Evolutionary conservation across 2,113 vertebrate species (phyloP).

Genomic region (Columba janthina): DNA sequence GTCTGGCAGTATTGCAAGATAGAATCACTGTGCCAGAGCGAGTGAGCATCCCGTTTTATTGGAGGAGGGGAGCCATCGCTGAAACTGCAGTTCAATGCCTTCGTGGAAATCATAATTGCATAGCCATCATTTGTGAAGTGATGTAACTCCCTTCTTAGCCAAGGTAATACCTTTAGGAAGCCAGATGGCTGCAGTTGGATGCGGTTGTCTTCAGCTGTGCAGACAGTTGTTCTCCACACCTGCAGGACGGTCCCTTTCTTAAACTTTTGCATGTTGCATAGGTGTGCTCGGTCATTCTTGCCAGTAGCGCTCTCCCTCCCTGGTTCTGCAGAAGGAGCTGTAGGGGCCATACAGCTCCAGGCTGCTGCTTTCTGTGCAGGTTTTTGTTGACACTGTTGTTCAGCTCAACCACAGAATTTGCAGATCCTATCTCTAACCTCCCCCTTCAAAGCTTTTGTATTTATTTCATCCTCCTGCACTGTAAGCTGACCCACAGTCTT

Average conservation of each 20-base stretch:
- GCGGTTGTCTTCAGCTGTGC: background rate
- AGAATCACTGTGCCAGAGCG: background rate
- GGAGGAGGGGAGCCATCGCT: background rate
- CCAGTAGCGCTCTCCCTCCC: background rate
- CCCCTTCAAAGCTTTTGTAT: background rate
- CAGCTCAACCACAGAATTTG: background rate
- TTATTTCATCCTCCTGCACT: background rate
- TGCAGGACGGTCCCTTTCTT: background rate
- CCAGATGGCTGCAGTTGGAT: background rate
- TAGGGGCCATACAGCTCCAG: fast-evolving
- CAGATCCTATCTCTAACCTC: background rate
- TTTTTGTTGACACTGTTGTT: background rate
- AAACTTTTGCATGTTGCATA: background rate
- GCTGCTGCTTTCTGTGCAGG: background rate
- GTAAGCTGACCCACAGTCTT: background rate
- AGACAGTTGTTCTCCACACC: background rate
- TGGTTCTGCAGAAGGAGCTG: background rate
- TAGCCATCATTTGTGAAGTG: background rate
- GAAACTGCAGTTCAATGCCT: background rate
- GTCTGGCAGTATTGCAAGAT: fast-evolving
- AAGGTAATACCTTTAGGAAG: background rate
- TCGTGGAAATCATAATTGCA: background rate
- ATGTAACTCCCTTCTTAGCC: fast-evolving
- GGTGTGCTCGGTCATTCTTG: background rate
- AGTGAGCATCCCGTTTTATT: fast-evolving